Conservation (phyloP, 1,140 invertebrate genomes). For the Papilio polytes region DNA sequence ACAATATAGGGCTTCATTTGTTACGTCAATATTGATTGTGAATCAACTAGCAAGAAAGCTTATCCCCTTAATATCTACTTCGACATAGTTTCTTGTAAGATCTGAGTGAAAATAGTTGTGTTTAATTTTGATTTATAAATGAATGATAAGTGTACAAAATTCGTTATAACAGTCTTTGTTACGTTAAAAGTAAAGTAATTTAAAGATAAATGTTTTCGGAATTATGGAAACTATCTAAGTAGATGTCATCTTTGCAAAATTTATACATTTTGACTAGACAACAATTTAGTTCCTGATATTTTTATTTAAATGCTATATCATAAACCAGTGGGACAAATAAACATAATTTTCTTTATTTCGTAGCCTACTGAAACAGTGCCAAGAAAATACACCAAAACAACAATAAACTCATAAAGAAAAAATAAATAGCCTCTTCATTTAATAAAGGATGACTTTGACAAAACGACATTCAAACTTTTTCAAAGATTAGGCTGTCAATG, state of each 20-base stretch:
- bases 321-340: background rate
- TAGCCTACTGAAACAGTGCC: slow-evolving; percentile 17
- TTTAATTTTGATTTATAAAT: too few relatives aligned
- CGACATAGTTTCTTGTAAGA: background rate
- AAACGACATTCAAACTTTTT: background rate
- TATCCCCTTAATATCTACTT: slow-evolving; percentile 5
- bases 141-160: too few relatives aligned
- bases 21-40: slow-evolving; percentile 21
- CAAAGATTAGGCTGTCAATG: background rate
- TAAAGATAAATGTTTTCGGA: too few relatives aligned
- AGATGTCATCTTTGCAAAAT: too few relatives aligned
- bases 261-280: background rate
- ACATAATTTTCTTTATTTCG: background rate
- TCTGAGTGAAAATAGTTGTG: background rate
- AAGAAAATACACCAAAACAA: slow-evolving; percentile 4
- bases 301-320: background rate
- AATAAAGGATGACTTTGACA: background rate
- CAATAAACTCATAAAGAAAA: background rate
- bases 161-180: too few relatives aligned
- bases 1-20: slow-evolving; percentile 22
- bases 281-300: background rate
- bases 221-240: too few relatives aligned
- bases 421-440: background rate
- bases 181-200: too few relatives aligned
- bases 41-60: slow-evolving; percentile 5